Evolutionary conservation across 2,888 invertebrate species (phyloP), one percentile per base, ranked within the genome.

Genomic region (Volucella inflata): DNA sequence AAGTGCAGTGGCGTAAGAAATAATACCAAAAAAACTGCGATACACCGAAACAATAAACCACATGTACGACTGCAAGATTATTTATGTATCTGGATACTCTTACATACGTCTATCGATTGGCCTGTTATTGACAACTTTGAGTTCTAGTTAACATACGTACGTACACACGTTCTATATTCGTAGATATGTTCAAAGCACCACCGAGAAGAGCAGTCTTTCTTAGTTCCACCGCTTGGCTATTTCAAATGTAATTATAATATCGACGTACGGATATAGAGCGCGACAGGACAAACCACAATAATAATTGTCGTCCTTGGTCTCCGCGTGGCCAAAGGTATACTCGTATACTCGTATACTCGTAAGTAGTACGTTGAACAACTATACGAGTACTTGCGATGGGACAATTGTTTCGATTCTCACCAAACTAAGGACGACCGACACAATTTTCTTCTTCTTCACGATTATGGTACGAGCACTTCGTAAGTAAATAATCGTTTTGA

Each of bases 341-440:
- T n/a, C n/a, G n/a, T n/a, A n/a, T n/a, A n/a, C n/a, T n/a, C n/a
- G n/a, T n/a, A n/a, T n/a, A n/a, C n/a, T n/a, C n/a, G 30, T 30
- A 30, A 30, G 6, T 30, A 6, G 6, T 6, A 30, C 30, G 30
- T 30, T 30, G 6, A 30, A 30, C 30, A 6, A 30, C 30, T 30
- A 30, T 30, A 30, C 1, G 30, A 10, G 2, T n/a, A 11, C 21
- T 53, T 76, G 12, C 36, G 40, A 40, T 11, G 17, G 3, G 48
- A 72, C 67, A 84, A 70, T 57, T 78, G 71, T 67, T 71, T 42
- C 71, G 60, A 67, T 84, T 84, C 84, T 51, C 84, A 76, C 53
- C n/a, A 38, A 59, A 6, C 44, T 11, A 44, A 14, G 16, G 14
- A 12, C 17, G 12, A 50, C 38, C 30, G 16, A n/a, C 30, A 50